Evolutionary conservation across 2,888 invertebrate species (phyloP).

Genomic region (Bruchidius siliquastri): DNA sequence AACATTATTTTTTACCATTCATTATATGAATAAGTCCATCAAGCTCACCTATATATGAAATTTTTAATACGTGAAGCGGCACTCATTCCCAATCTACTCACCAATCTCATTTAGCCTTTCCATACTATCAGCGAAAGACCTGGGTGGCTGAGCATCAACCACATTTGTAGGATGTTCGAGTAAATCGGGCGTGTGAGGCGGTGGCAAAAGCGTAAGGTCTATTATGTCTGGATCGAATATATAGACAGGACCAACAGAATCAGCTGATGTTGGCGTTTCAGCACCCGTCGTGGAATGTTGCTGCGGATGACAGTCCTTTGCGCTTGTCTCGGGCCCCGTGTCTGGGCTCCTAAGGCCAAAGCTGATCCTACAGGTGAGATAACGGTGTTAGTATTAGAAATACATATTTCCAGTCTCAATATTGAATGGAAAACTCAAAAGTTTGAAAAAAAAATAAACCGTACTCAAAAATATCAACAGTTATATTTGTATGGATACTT

Average conservation of each 20-base stretch:
- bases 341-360: conserved; percentile 83
- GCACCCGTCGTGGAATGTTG: conserved; percentile 52
- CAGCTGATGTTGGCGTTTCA: conserved; percentile 27
- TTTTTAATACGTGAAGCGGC: no score
- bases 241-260: conserved; percentile 50
- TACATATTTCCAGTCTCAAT: no score
- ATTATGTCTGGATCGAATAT: conserved; percentile 83
- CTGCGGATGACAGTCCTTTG: conserved; percentile 64
- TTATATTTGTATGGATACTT: no score
- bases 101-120: conserved; percentile 41
- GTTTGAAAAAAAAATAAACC: no score
- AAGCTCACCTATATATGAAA: no score
- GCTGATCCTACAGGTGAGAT: conserved; percentile 61
- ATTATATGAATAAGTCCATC: no score
- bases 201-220: conserved; percentile 82
- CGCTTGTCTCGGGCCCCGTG: conserved; percentile 52
- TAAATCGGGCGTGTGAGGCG: conserved; percentile 80
- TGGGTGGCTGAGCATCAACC: conserved; percentile 52
- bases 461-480: no score
- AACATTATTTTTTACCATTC: no score
- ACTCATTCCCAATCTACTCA: conserved; percentile 24
- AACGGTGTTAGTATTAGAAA: no score
- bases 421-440: no score
- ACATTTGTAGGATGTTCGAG: conserved; percentile 68
- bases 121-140: conserved; percentile 67